phyloP scores from a whole-genome alignment of 1,140 invertebrate species.

The Caenorhabditis tropicalis region DNA sequence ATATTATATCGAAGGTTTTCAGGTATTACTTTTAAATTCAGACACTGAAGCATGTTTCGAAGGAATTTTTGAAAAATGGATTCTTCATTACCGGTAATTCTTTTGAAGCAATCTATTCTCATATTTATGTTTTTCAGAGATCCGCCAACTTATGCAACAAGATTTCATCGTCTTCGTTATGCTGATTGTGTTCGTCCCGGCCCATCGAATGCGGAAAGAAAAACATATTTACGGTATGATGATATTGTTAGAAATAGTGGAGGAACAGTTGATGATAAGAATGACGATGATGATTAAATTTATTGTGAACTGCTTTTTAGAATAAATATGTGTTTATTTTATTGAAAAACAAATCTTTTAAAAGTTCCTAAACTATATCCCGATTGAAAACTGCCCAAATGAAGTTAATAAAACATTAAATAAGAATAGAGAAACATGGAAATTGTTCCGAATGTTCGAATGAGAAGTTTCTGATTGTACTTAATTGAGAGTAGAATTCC shows the following conservation, averaged over 20 bases:
- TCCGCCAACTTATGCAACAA: conserved; percentile 53
- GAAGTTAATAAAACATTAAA: not conserved
- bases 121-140: conserved; percentile 19
- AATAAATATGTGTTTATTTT: not conserved
- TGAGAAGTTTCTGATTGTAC: not conserved
- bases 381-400: not conserved
- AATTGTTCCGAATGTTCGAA: not conserved
- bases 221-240: conserved; percentile 34
- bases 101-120: not conserved
- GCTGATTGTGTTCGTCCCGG: conserved; percentile 53
- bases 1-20: not conserved
- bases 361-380: too few species aligned
- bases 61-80: conserved; percentile 58
- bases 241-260: conserved; percentile 34
- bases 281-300: not conserved
- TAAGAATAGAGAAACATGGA: not conserved
- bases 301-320: too few species aligned
- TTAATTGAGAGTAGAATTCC: not conserved
- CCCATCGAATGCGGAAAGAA: conserved; percentile 4
- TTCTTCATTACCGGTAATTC: conserved; percentile 54
- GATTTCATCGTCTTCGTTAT: conserved; percentile 55
- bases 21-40: conserved; percentile 57
- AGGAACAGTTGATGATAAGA: not conserved
- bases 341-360: too few species aligned
- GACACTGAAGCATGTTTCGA: conserved; percentile 57